Evolutionary conservation across 2,113 vertebrate genomes (phyloP).

Genomic region (Phasianus colchicus): DNA sequence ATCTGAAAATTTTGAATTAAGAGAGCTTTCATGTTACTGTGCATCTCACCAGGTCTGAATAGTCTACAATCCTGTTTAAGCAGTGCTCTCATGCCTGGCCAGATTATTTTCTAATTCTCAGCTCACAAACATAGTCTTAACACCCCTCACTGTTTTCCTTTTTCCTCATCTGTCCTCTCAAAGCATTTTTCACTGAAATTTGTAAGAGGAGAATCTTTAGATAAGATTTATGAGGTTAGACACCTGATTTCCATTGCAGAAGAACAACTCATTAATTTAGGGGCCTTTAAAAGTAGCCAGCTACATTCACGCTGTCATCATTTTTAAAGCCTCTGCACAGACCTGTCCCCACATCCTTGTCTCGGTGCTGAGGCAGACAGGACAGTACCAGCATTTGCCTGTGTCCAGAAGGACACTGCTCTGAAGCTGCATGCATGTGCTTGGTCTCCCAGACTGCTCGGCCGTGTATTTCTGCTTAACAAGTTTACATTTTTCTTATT

Average conservation of each 20-base stretch:
- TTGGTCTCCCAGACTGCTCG: accelerated
- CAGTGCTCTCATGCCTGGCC: background rate
- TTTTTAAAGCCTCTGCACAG: background rate
- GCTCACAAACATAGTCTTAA: background rate
- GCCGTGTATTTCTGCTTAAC: background rate
- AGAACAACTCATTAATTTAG: background rate
- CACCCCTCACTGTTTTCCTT: background rate
- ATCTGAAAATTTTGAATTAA: background rate
- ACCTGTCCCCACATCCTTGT: background rate
- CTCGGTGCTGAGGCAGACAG: background rate
- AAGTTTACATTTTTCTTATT: background rate
- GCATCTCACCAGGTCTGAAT: background rate
- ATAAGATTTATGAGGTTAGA: background rate
- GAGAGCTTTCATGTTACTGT: background rate
- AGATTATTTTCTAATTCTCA: background rate
- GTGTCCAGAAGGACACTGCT: background rate
- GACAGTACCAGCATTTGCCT: background rate
- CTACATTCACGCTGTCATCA: background rate
- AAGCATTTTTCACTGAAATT: background rate
- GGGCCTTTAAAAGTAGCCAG: background rate
- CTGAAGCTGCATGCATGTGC: background rate
- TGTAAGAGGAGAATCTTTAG: background rate
- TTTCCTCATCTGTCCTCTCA: background rate
- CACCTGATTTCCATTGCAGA: background rate
- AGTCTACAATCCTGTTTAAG: background rate